Conservation (phyloP, 2,888 invertebrate species). For the Andrena haemorrhoa region DNA sequence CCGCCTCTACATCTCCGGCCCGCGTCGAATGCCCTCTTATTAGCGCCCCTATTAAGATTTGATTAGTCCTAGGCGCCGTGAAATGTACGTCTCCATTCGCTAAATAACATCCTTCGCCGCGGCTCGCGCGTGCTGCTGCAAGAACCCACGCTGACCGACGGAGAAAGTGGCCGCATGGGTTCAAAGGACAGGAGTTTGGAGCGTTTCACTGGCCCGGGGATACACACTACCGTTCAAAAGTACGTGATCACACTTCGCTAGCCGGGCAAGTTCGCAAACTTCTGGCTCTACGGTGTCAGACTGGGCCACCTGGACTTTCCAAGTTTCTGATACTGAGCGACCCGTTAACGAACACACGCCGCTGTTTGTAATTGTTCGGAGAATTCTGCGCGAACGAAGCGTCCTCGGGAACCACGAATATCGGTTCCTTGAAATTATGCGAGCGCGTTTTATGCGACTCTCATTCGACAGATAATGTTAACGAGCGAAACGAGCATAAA, state of each 20-base stretch:
- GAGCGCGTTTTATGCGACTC: no score
- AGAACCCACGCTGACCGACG: neutral
- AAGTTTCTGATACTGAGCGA: neutral
- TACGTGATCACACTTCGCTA: neutral
- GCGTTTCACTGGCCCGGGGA: neutral
- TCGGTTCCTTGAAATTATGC: neutral
- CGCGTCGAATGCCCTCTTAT: slow-evolving; percentile 80
- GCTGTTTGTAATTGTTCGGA: neutral
- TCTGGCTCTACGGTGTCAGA: neutral
- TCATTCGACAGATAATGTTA: no score
- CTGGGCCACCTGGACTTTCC: neutral
- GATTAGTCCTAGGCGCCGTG: slow-evolving; percentile 78
- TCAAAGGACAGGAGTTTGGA: slow-evolving; percentile 4
- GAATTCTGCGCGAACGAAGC: neutral
- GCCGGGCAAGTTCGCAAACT: neutral
- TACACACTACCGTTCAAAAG: neutral
- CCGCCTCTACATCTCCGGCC: slow-evolving; percentile 57
- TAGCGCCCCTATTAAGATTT: slow-evolving; percentile 83
- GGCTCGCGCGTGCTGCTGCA: neutral
- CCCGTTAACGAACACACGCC: neutral
- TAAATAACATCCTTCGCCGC: slow-evolving; percentile 72
- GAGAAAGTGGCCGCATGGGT: neutral
- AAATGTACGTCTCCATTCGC: slow-evolving; percentile 73
- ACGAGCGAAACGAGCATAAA: no score
- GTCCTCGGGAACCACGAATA: neutral